Evolutionary conservation across 2,113 vertebrate genomes (phyloP).

Genomic region (Sorex fumeus): DNA sequence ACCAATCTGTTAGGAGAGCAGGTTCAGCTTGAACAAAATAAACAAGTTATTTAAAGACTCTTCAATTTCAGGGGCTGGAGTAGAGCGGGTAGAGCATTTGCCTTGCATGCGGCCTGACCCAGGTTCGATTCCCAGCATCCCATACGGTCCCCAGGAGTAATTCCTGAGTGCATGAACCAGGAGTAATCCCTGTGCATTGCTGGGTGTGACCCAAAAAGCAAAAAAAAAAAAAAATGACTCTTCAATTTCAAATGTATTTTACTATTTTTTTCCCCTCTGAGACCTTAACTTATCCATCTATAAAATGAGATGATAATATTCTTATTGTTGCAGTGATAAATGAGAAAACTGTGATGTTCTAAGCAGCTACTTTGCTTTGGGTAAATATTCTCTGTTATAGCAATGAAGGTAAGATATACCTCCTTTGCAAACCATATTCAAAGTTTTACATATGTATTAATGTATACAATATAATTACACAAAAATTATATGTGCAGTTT

Average conservation of each 20-base stretch:
- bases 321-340: background rate
- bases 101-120: too few species aligned
- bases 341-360: background rate
- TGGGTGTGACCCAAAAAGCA: too few species aligned
- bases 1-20: background rate
- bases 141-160: too few species aligned
- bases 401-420: background rate
- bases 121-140: too few species aligned
- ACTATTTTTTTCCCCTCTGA: background rate
- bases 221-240: too few species aligned
- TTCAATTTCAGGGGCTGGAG: background rate
- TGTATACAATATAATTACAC: background rate
- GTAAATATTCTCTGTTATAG: background rate
- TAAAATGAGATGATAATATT: background rate
- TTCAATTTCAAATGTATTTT: background rate
- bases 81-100: too few species aligned
- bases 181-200: too few species aligned
- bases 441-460: background rate
- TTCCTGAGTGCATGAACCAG: too few species aligned
- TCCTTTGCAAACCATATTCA: conserved; percentile 26
- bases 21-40: background rate
- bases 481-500: background rate
- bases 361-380: background rate
- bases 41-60: background rate
- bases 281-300: background rate